Evolutionary conservation across 2,888 invertebrate species (phyloP).

Genomic region (Ligdia adustata): DNA sequence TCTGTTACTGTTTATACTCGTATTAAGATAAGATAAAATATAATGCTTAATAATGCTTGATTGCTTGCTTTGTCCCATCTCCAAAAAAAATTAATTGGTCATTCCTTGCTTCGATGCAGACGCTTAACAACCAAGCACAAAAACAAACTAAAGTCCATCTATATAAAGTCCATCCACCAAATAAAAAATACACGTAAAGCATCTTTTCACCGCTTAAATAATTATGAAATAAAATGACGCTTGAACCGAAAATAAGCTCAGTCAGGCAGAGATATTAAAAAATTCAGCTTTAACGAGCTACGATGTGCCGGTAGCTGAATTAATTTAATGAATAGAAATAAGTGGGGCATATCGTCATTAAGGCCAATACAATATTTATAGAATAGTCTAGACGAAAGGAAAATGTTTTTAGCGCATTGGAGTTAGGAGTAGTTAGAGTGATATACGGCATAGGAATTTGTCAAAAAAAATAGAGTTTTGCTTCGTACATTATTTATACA

Average conservation of each 20-base stretch:
- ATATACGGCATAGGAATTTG: neutral
- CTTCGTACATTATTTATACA: neutral
- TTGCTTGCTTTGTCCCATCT: no score
- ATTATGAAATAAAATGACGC: no score
- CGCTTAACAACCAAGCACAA: no score
- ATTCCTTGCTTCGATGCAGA: no score
- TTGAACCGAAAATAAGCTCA: slow-evolving; percentile 9
- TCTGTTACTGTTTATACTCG: no score
- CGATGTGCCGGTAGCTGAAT: neutral
- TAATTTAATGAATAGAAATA: slow-evolving; percentile 10
- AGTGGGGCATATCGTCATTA: slow-evolving; percentile 16
- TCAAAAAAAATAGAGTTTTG: neutral
- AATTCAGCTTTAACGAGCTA: no score
- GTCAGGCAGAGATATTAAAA: slow-evolving; percentile 2
- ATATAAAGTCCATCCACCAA: no score
- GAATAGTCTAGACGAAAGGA: slow-evolving; percentile 27
- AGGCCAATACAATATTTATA: slow-evolving; percentile 31
- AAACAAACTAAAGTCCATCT: no score
- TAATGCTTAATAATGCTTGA: no score
- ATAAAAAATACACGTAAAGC: no score
- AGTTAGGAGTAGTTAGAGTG: neutral
- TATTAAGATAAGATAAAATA: no score
- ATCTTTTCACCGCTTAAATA: slow-evolving; percentile 6
- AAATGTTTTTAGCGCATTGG: neutral
- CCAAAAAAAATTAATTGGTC: no score